A percentile compares a stretch with the other conserved stretches of the same genome.
Conservation (phyloP, 2,113 vertebrate genomes). For the Clupea harengus region DNA sequence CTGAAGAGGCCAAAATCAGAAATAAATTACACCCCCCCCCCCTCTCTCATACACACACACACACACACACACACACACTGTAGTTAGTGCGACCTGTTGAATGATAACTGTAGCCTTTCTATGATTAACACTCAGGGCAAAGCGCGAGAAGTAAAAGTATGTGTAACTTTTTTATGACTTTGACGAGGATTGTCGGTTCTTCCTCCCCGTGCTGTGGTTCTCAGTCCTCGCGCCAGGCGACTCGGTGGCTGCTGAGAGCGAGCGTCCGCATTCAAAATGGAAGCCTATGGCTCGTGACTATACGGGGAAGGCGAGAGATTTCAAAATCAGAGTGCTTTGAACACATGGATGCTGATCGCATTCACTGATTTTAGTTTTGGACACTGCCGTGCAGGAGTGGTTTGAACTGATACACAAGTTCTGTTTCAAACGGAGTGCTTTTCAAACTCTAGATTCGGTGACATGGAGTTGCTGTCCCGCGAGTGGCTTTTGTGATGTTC, state of each 20-base stretch:
- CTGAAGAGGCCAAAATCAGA: no score
- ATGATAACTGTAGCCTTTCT: not conserved
- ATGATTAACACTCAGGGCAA: no score
- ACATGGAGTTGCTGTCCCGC: not conserved
- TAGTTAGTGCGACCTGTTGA: not conserved
- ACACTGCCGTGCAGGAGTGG: not conserved
- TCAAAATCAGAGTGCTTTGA: not conserved
- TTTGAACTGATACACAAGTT: not conserved
- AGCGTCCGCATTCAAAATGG: constrained; percentile 38
- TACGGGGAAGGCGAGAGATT: not conserved
- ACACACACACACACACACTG: no score
- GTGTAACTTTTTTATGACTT: not conserved
- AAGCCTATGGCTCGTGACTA: not conserved
- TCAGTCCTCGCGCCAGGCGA: not conserved
- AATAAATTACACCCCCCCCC: no score
- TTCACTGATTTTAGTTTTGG: not conserved
- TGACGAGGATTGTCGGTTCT: not conserved
- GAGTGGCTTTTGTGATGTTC: not conserved
- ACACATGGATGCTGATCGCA: not conserved
- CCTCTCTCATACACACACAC: no score
- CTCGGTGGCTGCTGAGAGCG: no score
- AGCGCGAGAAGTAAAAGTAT: no score
- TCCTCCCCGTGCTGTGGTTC: no score
- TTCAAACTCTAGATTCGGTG: not conserved
- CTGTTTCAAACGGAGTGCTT: not conserved